Percentiles rank a stretch among this genome's conserved stretches.
phyloP scores from a whole-genome alignment of 1,140 invertebrate species.

The Triops longicaudatus region DNA sequence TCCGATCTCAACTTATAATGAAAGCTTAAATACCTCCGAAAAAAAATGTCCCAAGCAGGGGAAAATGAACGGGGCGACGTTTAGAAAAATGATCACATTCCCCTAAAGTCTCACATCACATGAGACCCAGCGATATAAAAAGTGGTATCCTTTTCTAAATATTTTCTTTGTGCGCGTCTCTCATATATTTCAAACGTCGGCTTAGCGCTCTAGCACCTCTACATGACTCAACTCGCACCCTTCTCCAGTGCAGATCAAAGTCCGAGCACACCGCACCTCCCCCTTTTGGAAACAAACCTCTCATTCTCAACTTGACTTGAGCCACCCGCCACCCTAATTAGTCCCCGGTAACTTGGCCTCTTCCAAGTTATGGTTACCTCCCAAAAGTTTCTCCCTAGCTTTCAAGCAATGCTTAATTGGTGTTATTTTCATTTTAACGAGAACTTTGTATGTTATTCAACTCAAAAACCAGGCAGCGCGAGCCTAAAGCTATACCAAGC shows the following conservation, averaged over 20 bases:
- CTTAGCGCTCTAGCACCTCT: not conserved
- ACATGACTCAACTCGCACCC: not conserved
- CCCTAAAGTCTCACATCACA: not conserved
- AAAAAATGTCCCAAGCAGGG: not conserved
- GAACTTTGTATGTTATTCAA: slow-evolving; percentile 6
- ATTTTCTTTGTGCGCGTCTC: not conserved
- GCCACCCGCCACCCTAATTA: not conserved
- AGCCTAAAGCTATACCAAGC: not conserved
- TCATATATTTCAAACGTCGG: not conserved
- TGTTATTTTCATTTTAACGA: slow-evolving; percentile 8
- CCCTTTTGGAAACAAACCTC: not conserved
- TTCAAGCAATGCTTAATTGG: slow-evolving; percentile 8
- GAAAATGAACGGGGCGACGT: not conserved
- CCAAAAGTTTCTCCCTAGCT: not conserved
- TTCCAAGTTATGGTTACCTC: not conserved
- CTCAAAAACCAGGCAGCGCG: not conserved
- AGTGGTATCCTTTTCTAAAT: not conserved
- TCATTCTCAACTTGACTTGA: slow-evolving; percentile 3
- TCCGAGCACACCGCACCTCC: not conserved
- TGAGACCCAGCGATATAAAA: not conserved
- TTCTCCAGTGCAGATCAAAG: not conserved
- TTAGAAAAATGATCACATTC: not conserved
- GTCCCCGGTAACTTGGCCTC: slow-evolving; percentile 4
- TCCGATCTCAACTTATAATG: not conserved
- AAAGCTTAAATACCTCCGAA: not conserved